Conservation (phyloP, 2,888 invertebrate species). For the Rhogogaster chlorosoma region DNA sequence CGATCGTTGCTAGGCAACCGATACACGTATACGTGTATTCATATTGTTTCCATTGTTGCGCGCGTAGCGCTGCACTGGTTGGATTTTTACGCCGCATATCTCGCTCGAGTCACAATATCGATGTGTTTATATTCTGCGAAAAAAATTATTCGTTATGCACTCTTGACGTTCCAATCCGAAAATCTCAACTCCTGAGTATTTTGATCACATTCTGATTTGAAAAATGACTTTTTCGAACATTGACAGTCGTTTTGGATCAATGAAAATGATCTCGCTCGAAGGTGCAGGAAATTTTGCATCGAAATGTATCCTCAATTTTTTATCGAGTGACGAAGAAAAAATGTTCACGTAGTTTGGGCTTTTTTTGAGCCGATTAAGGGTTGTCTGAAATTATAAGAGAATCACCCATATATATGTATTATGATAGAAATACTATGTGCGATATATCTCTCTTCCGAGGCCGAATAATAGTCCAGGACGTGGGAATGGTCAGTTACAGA, state of each 20-base stretch:
- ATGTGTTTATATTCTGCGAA: too few species aligned
- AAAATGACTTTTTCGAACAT: too few species aligned
- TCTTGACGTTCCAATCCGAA: background rate
- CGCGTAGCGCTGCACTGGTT: background rate
- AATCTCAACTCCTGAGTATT: too few species aligned
- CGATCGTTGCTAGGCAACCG: slow-evolving; percentile 63
- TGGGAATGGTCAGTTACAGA: slow-evolving; percentile 66
- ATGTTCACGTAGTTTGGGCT: too few species aligned
- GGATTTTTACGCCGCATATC: background rate
- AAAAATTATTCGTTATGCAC: background rate
- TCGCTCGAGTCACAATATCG: background rate
- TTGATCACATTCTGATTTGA: too few species aligned
- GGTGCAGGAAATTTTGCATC: background rate
- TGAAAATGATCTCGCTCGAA: background rate
- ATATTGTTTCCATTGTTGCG: slow-evolving; percentile 28
- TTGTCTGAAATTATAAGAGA: background rate
- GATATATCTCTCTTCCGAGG: background rate
- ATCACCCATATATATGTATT: too few species aligned
- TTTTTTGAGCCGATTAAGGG: too few species aligned
- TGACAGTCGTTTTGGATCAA: background rate
- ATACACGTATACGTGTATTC: slow-evolving; percentile 49
- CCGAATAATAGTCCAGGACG: slow-evolving; percentile 31
- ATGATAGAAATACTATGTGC: background rate
- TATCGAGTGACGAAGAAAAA: too few species aligned
- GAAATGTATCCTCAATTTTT: background rate